A percentile compares a stretch with the other conserved stretches of the same genome.
Conservation (phyloP, 2,113 vertebrate genomes). For the Anas platyrhynchos region DNA sequence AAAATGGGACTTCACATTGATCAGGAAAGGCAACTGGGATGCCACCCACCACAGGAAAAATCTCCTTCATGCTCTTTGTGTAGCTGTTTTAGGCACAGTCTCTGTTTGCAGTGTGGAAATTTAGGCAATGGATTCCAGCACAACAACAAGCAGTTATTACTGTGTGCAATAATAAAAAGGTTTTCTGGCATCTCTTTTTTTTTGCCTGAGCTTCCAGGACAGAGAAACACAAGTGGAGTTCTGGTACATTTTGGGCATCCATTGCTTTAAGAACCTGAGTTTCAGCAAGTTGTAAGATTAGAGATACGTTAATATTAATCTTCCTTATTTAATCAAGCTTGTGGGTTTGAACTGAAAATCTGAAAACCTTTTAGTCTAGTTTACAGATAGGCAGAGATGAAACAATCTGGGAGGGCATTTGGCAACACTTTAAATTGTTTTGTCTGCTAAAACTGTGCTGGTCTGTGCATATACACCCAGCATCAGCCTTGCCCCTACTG, state of each 20-base stretch:
- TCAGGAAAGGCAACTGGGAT: not conserved
- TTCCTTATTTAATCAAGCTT: not conserved
- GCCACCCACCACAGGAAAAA: not conserved
- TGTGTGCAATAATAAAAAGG: not conserved
- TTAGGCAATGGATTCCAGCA: not conserved
- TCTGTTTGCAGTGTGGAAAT: not conserved
- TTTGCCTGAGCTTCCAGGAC: not conserved
- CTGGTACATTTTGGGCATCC: not conserved
- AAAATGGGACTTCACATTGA: not conserved
- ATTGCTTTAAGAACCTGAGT: not conserved
- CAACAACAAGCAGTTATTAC: not conserved
- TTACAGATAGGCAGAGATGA: not conserved
- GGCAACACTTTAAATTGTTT: rapidly evolving
- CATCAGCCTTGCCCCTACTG: rapidly evolving
- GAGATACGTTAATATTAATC: not conserved
- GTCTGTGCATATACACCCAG: not conserved
- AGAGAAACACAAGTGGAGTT: not conserved
- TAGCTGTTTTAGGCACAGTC: not conserved
- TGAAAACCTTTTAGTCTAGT: not conserved
- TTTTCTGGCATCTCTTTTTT: not conserved
- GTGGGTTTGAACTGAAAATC: not conserved
- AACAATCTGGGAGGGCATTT: not conserved
- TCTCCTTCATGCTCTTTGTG: not conserved
- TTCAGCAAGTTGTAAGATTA: not conserved
- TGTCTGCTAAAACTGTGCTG: not conserved